Base-by-base conservation (phyloP, 2,797 vertebrate species). In the Enteromius trimaculatus region DNA sequence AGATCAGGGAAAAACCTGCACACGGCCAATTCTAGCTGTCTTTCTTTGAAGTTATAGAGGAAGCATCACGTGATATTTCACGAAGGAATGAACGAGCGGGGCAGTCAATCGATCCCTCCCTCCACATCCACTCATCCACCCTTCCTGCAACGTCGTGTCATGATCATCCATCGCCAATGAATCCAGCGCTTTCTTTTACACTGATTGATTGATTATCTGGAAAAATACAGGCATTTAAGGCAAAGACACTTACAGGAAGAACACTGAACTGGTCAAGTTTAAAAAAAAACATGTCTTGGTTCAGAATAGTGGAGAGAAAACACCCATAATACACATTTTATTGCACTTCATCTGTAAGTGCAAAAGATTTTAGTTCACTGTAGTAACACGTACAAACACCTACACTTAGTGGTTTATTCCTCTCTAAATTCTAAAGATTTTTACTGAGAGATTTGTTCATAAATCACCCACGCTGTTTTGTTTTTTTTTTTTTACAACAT, bases 71-170 rank as follows among this genome's bases (percentile, higher is more conserved):
- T 78, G 78, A 66, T 70, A 44, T 81, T 62, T 49, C 60, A 42
- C 47, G 42, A 75, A 51, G 26, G 71, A 74, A 62, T 71, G 64
- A 77, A 37, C 51, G 51, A 77, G 71, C 42, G 64, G 74, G 72
- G 75, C 77, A 72, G 66, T 84, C 71, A 85, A 78, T 86, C 37
- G 81, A 65, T 79, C 66, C 70, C 84, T 86, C 82, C 84, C 84
- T 86, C 81, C 65, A 82, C 86, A 88, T 87, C 82, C 82, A 77
- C 86, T 86, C 88, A 87, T 87, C 60, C 79, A 78, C 83, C 71
- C 76, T 69, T 83, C 84, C 68, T 79, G 58, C 86, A 79, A 51
- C 60, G 60, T 79, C 72, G 85, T 87, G 76, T 72, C 76, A 72
- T 86, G 75, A 79, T 81, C 87, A 80, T 82, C 77, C 79, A 85